Percentiles rank a stretch among this genome's conserved stretches.
Conservation (phyloP, 2,797 vertebrate genomes). For the Trachurus trachurus region DNA sequence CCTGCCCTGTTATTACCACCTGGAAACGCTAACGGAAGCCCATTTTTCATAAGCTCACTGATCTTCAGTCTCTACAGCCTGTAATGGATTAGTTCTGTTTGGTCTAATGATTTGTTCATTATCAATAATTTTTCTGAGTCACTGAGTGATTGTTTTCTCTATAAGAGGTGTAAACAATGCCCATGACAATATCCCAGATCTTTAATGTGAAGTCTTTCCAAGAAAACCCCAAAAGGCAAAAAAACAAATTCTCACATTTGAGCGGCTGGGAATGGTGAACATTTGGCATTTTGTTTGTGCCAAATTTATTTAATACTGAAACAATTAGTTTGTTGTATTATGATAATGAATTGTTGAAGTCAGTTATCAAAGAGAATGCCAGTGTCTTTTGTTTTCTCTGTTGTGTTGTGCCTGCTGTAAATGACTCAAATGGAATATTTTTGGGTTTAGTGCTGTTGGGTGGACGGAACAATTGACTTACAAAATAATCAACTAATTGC, state of each 20-base stretch:
- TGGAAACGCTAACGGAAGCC: slow-evolving; percentile 10
- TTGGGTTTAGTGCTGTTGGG: neutral
- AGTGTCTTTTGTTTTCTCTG: neutral
- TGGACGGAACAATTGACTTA: neutral
- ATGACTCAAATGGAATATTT: neutral
- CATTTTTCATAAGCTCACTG: slow-evolving; percentile 13
- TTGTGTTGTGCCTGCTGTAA: neutral
- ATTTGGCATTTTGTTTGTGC: neutral
- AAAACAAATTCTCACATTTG: neutral
- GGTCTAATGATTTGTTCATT: slow-evolving; percentile 8
- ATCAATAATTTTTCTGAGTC: neutral
- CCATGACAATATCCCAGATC: neutral
- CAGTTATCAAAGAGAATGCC: neutral
- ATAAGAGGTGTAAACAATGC: neutral
- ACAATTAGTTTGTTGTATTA: neutral
- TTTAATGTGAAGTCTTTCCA: neutral
- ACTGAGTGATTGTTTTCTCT: neutral
- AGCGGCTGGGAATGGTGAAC: neutral
- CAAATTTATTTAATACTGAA: neutral
- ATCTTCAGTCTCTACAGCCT: neutral
- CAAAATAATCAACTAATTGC: neutral
- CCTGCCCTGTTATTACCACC: slow-evolving; percentile 19
- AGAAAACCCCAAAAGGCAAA: neutral
- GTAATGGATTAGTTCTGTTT: slow-evolving; percentile 28
- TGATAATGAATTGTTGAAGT: neutral